phyloP scores from a whole-genome alignment of 2,888 invertebrate species.

The Cheiracanthium punctorium region DNA sequence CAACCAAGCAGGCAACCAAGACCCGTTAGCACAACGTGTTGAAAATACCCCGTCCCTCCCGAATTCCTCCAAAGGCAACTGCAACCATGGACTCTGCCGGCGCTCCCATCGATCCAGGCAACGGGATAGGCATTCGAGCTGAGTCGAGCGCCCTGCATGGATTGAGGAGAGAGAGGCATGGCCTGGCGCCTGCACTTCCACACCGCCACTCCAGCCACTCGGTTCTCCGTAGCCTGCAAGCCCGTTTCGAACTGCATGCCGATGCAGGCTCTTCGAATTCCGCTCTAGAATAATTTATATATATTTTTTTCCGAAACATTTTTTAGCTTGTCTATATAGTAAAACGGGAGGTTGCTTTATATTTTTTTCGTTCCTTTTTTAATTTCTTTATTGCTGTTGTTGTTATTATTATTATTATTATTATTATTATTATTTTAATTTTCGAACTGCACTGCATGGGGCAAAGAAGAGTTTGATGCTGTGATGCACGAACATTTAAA shows the following conservation, averaged over 20 bases:
- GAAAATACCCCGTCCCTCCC: constrained; percentile 11
- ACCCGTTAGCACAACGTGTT: constrained; percentile 10
- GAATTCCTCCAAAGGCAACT: constrained; percentile 15
- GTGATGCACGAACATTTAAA: neutral
- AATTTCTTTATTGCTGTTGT: too few species aligned
- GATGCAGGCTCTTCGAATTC: neutral
- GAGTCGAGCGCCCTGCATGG: constrained; percentile 1
- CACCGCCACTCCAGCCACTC: neutral
- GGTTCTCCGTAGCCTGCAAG: neutral
- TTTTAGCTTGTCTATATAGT: too few species aligned
- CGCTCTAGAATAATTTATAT: too few species aligned
- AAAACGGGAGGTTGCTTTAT: too few species aligned
- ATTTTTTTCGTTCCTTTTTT: too few species aligned
- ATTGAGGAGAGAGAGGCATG: constrained; percentile 14
- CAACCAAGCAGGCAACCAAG: neutral
- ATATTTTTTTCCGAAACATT: too few species aligned
- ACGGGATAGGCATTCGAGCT: constrained; percentile 10
- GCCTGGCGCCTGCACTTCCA: constrained; percentile 14
- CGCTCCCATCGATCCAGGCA: constrained; percentile 24
- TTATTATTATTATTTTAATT: too few species aligned
- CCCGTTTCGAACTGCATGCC: constrained; percentile 7
- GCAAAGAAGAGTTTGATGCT: neutral
- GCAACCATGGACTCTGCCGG: constrained; percentile 3
- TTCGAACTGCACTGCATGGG: too few species aligned
- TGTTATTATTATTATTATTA: too few species aligned